These are phyloP conservation scores for Heterotilapia buettikoferi DNA, from an alignment of 2,113 vertebrate genomes.

Conservation along the genomic window DNA sequence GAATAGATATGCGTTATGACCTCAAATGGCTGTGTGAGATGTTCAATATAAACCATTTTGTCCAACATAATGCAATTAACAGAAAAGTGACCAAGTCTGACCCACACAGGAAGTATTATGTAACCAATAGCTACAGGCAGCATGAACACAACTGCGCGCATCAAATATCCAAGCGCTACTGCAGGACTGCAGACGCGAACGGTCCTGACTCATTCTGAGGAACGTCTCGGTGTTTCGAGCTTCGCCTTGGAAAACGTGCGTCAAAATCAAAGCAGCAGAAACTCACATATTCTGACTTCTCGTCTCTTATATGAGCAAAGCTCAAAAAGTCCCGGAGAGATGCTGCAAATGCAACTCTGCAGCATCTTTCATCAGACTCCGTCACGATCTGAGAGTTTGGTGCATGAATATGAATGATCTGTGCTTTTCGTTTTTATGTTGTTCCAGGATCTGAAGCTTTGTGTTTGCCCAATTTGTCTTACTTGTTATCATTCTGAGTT, in stretches of 20 bases:
- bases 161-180: neutral
- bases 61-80: neutral
- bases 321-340: neutral
- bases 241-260: neutral
- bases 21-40: neutral
- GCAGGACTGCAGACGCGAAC: neutral
- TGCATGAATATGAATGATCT: neutral
- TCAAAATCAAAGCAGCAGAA: neutral
- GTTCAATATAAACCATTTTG: neutral
- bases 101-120: neutral
- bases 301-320: neutral
- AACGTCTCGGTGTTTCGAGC: neutral
- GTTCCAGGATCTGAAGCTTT: neutral
- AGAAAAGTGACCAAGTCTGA: neutral
- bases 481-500: neutral
- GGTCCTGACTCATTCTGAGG: neutral
- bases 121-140: neutral
- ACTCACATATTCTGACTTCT: neutral
- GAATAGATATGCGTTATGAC: neutral
- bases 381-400: neutral
- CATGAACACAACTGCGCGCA: neutral
- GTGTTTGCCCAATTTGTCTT: neutral
- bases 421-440: neutral
- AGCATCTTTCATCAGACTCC: neutral
- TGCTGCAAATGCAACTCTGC: neutral